phyloP scores from a whole-genome alignment of 1,140 invertebrate genomes.

The Dermatophagoides farinae region DNA sequence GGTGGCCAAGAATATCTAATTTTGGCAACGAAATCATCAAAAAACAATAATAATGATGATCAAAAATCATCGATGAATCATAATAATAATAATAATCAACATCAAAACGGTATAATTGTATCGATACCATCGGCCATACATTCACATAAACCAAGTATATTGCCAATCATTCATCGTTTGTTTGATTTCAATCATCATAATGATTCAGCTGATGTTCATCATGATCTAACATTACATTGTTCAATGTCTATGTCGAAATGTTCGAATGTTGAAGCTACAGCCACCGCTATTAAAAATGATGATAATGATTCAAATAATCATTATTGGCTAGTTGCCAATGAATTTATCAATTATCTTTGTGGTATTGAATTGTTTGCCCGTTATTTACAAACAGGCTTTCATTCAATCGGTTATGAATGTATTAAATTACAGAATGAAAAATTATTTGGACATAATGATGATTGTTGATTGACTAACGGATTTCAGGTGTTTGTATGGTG shows the following conservation, averaged over 20 bases:
- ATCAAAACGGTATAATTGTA: background rate
- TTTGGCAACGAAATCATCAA: background rate
- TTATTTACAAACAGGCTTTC: conserved; percentile 10
- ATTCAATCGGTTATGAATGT: conserved; percentile 14
- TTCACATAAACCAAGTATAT: conserved; percentile 11
- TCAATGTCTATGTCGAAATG: background rate
- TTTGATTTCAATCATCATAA: background rate
- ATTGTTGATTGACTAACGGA: background rate
- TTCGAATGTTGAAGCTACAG: background rate
- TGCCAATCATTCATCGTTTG: background rate
- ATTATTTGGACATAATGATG: background rate
- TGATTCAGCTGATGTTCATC: background rate
- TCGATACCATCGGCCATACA: conserved; percentile 12
- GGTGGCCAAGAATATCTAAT: conserved; percentile 14
- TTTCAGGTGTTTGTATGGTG: background rate
- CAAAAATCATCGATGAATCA: background rate
- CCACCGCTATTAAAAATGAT: background rate
- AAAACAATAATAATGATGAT: background rate
- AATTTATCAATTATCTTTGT: background rate
- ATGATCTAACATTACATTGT: background rate
- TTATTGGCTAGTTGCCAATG: background rate
- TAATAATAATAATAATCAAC: background rate
- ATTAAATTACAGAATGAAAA: conserved; percentile 10
- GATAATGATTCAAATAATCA: background rate
- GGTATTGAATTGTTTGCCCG: conserved; percentile 14